Percentiles rank a stretch among this genome's conserved stretches.
phyloP scores from a whole-genome alignment of 2,113 vertebrate genomes.

The Phainopepla nitens region DNA sequence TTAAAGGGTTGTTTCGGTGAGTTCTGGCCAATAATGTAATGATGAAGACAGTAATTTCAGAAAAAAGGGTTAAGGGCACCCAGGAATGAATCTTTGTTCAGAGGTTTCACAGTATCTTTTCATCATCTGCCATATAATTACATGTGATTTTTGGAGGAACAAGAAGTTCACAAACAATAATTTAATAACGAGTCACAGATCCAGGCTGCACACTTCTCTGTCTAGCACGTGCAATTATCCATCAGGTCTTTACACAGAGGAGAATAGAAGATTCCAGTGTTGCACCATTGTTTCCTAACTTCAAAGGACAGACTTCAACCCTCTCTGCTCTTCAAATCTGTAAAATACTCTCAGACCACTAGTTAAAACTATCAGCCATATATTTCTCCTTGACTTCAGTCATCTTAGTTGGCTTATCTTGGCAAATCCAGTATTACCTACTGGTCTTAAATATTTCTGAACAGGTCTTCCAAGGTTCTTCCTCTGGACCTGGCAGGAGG shows the following conservation, averaged over 20 bases:
- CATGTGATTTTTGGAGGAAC: background rate
- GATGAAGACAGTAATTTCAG: background rate
- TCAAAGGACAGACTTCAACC: background rate
- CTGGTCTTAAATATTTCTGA: background rate
- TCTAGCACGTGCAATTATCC: background rate
- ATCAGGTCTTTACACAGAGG: background rate
- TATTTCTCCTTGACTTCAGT: background rate
- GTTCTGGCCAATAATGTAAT: background rate
- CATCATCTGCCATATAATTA: background rate
- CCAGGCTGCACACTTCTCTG: background rate
- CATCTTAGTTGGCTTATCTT: background rate
- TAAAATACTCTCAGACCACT: background rate
- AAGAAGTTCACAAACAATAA: background rate
- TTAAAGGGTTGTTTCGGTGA: background rate
- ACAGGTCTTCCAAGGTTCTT: background rate
- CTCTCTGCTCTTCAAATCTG: background rate
- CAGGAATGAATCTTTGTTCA: background rate
- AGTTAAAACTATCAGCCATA: background rate
- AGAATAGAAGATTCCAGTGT: background rate
- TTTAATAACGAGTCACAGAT: background rate
- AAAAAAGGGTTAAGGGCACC: background rate
- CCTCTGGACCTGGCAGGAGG: background rate
- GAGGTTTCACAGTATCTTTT: background rate
- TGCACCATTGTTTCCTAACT: background rate
- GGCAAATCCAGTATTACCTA: background rate